Conservation (phyloP, 2,113 vertebrate genomes). For the Climacteris rufus region DNA sequence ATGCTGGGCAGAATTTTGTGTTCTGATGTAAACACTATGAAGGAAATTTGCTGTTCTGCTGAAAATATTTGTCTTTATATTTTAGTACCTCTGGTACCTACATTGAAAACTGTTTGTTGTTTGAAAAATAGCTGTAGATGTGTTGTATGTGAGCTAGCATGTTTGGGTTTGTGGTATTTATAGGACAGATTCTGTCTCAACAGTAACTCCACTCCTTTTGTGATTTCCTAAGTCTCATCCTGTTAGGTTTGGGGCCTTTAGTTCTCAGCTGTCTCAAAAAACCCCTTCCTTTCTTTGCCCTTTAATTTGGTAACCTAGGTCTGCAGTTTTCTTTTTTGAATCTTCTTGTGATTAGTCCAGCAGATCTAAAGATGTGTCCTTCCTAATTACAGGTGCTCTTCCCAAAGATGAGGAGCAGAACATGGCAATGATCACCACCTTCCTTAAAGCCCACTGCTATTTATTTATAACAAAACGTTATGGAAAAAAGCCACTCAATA, state of each 20-base stretch:
- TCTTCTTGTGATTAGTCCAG: neutral
- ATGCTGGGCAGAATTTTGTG: neutral
- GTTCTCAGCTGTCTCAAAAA: neutral
- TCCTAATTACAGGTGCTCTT: neutral
- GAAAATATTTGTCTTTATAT: neutral
- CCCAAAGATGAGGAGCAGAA: neutral
- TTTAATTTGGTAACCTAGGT: neutral
- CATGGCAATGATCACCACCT: neutral
- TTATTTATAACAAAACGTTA: constrained; percentile 35
- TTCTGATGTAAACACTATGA: neutral
- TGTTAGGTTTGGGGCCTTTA: neutral
- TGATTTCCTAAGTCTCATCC: neutral
- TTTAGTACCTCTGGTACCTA: neutral
- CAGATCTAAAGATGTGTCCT: neutral
- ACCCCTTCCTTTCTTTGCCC: neutral
- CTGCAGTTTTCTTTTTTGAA: neutral
- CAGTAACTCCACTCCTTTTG: neutral
- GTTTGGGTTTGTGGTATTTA: neutral
- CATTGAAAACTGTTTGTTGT: neutral
- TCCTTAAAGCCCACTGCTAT: neutral
- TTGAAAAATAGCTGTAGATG: neutral
- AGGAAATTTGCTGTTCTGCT: neutral
- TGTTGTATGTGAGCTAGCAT: neutral
- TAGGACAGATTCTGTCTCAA: neutral
- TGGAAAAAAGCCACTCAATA: neutral